Conservation (phyloP, 2,797 vertebrate genomes). For the Scomberomorus guttatus region DNA sequence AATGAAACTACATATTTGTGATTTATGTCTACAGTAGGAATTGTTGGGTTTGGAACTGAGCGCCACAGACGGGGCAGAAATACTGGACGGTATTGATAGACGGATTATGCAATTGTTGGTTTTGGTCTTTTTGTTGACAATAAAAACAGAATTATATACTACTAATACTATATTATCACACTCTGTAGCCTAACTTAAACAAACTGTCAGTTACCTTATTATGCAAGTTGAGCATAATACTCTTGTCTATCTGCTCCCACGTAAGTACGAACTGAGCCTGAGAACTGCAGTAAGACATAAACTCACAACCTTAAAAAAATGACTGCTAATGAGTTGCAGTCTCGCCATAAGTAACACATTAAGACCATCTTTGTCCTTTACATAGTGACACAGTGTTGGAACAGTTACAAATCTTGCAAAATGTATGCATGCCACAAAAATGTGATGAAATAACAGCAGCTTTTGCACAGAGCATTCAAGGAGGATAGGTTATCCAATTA, state of each 20-base stretch:
- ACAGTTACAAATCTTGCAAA: neutral
- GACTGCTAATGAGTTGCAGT: constrained; percentile 61
- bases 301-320: constrained; percentile 2
- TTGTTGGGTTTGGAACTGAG: too few species aligned
- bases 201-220: too few species aligned
- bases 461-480: neutral
- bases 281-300: too few species aligned
- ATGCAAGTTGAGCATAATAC: constrained; percentile 5
- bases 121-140: too few species aligned
- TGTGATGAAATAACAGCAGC: neutral
- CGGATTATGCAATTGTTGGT: too few species aligned
- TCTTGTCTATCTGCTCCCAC: neutral
- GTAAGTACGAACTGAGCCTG: too few species aligned
- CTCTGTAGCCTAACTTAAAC: neutral
- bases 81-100: too few species aligned
- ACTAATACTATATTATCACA: too few species aligned
- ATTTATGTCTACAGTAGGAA: too few species aligned
- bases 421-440: neutral
- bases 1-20: too few species aligned
- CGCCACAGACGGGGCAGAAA: too few species aligned
- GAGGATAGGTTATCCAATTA: neutral
- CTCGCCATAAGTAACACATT: constrained; percentile 41
- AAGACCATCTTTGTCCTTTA: constrained; percentile 18
- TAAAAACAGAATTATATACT: too few species aligned
- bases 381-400: neutral